Evolutionary conservation across 2,888 invertebrate genomes (phyloP).

Genomic region (Melipona bicolor): DNA sequence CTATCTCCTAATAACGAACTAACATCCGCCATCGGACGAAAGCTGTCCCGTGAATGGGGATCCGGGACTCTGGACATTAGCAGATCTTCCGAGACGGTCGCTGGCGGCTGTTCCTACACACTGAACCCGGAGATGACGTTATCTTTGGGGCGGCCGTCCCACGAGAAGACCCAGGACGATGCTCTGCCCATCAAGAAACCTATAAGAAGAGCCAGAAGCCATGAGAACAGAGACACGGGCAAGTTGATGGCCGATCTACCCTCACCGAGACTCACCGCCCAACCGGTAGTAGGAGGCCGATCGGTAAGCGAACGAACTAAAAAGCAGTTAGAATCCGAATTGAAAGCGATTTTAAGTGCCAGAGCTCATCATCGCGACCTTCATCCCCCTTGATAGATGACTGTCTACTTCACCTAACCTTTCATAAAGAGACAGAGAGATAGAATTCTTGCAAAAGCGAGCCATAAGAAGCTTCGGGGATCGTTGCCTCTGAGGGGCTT

Average conservation of each 20-base stretch:
- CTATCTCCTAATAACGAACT: slow-evolving; percentile 81
- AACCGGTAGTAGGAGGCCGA: slow-evolving; percentile 81
- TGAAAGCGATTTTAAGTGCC: slow-evolving; percentile 82
- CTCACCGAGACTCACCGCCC: slow-evolving; percentile 78
- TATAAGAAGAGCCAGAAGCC: slow-evolving; percentile 81
- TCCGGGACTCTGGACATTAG: slow-evolving; percentile 80
- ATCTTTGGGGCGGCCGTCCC: slow-evolving; percentile 67
- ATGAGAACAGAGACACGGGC: slow-evolving; percentile 79
- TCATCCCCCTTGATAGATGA: slow-evolving; percentile 82
- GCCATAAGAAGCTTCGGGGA: slow-evolving; percentile 62
- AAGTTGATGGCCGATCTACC: slow-evolving; percentile 75
- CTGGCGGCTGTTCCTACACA: slow-evolving; percentile 73
- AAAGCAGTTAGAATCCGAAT: slow-evolving; percentile 82
- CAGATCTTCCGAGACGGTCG: slow-evolving; percentile 80
- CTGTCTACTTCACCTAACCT: slow-evolving; percentile 11
- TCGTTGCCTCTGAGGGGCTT: slow-evolving; percentile 84
- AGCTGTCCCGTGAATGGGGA: slow-evolving; percentile 82
- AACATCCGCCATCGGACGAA: slow-evolving; percentile 80
- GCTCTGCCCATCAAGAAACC: slow-evolving; percentile 75
- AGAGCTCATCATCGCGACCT: slow-evolving; percentile 82
- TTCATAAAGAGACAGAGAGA: slow-evolving; percentile 12
- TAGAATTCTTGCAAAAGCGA: slow-evolving; percentile 64
- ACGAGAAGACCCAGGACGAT: slow-evolving; percentile 70
- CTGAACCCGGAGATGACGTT: slow-evolving; percentile 74
- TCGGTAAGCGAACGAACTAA: slow-evolving; percentile 82